These are phyloP conservation scores for Channallabes apus DNA, from an alignment of 2,797 vertebrate genomes.

Conservation along the genomic window DNA sequence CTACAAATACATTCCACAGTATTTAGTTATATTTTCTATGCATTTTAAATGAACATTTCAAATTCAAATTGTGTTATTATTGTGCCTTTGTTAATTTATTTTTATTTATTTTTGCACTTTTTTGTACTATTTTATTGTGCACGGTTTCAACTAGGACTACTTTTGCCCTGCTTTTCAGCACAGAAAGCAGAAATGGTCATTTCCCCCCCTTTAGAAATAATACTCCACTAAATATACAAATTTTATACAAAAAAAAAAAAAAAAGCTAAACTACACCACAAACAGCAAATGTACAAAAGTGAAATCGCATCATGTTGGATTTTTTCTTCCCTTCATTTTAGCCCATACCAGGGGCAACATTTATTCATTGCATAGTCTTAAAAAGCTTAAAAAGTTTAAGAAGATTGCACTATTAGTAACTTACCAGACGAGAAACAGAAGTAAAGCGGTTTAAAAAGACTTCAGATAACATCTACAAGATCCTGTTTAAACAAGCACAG, in stretches of 20 bases:
- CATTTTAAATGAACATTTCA: neutral
- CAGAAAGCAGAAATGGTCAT: neutral
- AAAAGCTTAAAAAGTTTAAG: neutral
- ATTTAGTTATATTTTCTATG: neutral
- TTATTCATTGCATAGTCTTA: neutral
- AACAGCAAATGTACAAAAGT: neutral
- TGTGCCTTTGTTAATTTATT: neutral
- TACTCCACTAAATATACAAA: neutral
- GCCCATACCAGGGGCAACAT: neutral
- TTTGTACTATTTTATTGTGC: neutral
- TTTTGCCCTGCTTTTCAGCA: neutral
- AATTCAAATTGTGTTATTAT: neutral
- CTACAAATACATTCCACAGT: too few relatives aligned
- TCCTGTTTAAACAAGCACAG: neutral
- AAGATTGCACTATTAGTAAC: neutral
- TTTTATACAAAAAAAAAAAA: slow-evolving; percentile 4
- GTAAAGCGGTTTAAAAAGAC: slow-evolving; percentile 4
- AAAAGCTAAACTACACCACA: neutral
- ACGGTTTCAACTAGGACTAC: neutral
- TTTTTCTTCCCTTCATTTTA: neutral
- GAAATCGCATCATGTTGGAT: neutral
- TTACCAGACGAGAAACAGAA: neutral
- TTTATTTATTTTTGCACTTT: neutral
- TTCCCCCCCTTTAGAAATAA: neutral
- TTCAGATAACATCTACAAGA: neutral